A percentile compares a stretch with the other conserved stretches of the same genome.
Conservation (phyloP, 2,797 vertebrate species). For the Arremon brunneinucha region DNA sequence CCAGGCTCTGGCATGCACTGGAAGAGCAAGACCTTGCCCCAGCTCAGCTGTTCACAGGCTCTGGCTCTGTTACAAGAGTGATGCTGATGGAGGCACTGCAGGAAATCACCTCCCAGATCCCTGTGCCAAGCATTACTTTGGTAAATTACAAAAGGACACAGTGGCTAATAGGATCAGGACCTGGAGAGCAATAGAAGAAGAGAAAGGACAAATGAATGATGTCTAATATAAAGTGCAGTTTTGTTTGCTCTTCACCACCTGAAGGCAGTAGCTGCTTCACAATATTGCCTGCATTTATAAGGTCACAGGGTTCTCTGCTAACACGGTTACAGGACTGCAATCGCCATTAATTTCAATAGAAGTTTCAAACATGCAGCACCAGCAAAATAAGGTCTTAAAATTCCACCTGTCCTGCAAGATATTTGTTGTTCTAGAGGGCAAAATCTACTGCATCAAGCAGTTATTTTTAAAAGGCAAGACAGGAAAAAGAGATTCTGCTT, state of each 20-base stretch:
- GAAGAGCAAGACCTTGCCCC: background rate
- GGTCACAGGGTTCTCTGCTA: slow-evolving; percentile 34
- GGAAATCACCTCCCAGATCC: background rate
- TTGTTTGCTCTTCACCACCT: slow-evolving; percentile 48
- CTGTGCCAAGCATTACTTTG: background rate
- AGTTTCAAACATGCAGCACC: slow-evolving; percentile 46
- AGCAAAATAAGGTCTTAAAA: slow-evolving; percentile 60
- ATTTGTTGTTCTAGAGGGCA: slow-evolving; percentile 23
- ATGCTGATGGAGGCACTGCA: background rate
- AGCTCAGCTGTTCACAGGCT: background rate
- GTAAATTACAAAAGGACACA: slow-evolving; percentile 50
- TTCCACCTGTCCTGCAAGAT: slow-evolving; percentile 14
- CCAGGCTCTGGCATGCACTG: background rate
- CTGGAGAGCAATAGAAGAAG: background rate
- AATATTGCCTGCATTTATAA: slow-evolving; percentile 48
- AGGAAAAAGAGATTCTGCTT: background rate
- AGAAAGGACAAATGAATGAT: slow-evolving; percentile 36
- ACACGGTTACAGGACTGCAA: background rate
- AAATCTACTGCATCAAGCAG: slow-evolving; percentile 11
- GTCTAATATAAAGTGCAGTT: slow-evolving; percentile 29
- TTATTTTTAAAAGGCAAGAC: background rate
- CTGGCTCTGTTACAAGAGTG: background rate
- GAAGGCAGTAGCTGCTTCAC: slow-evolving; percentile 38
- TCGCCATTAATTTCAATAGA: slow-evolving; percentile 51
- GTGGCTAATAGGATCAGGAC: slow-evolving; percentile 60